Evolutionary conservation across 92 coral and sea anemone species (phyloP), one percentile per base, ranked within the genome.

Genomic region (Porites divaricata): DNA sequence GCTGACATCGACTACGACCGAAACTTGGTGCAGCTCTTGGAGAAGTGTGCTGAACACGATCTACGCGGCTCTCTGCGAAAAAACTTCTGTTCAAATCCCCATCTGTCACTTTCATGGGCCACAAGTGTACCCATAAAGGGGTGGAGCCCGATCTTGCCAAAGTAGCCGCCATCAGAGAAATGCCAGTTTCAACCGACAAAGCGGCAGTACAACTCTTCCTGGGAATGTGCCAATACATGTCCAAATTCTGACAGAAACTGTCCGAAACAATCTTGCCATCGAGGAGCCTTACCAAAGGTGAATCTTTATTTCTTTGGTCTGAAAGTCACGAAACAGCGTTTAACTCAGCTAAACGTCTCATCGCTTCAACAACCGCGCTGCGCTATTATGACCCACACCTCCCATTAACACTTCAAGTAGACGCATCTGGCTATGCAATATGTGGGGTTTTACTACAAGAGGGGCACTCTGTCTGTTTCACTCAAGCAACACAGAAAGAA

Each of bases 211-310:
- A 73, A 15, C 68, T 80, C 26, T 81, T 87, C 49, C 61, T 87
- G 57, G 87, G 79, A 16, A 81, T 81, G 87, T 81, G 83, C 81
- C 87, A 88, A 3, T 88, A 81, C 83, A 13, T 88, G 26, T 14
- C 49, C 52, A 81, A 81, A 65, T 88, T 88, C 61, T 88, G 77
- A 2, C 50, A 56, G 20, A 70, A 67, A 25, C 14, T 80, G 51
- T 45, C 84, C 15, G 16, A 67, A 79, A 79, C 67, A 50, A 75
- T 64, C 21, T 12, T 64, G 21, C 74, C 63, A 79, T 15, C 51
- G 25, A 70, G 63, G 41, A 8, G 19, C 16, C 17, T 79, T 6
- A 49, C n/a, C 1, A 51, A 19, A 17, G 70, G 24, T 13, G 70
- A 21, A 53, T 58, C 71, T 25, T 19, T 2, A 67, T 67, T 67